These are phyloP conservation scores for Puntigrus tetrazona DNA, from an alignment of 2,113 vertebrate species.

Conservation along the genomic window DNA sequence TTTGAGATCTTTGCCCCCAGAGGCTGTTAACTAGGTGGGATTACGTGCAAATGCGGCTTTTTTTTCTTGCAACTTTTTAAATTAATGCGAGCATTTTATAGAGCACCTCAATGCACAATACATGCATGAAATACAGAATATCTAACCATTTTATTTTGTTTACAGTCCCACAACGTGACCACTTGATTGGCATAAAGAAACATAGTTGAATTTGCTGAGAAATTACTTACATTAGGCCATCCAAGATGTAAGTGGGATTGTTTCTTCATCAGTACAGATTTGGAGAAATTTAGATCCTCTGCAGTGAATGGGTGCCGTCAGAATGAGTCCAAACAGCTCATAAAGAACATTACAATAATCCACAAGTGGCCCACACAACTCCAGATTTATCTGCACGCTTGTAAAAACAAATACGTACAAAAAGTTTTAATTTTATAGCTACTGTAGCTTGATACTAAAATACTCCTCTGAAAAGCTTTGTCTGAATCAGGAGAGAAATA, in stretches of 20 bases:
- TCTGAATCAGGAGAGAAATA: background rate
- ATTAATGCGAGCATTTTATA: background rate
- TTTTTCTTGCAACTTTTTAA: background rate
- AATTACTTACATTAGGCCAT: background rate
- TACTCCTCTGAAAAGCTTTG: background rate
- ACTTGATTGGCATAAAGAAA: background rate
- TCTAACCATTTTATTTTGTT: background rate
- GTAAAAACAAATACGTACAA: background rate
- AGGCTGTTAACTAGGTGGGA: conserved; percentile 33
- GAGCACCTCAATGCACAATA: background rate
- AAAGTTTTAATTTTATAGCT: background rate
- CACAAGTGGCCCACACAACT: too few species aligned
- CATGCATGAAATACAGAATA: background rate
- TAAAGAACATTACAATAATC: background rate
- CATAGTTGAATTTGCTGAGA: background rate
- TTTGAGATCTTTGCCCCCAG: conserved; percentile 10
- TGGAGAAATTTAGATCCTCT: background rate
- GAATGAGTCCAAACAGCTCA: background rate
- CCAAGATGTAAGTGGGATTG: background rate
- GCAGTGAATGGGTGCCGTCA: background rate
- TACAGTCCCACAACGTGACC: background rate
- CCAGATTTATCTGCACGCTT: background rate
- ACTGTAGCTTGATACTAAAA: background rate
- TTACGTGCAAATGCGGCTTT: conserved; percentile 36
- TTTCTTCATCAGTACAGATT: background rate